These are phyloP conservation scores for Perca schrenkii DNA, from an alignment of 2,113 vertebrate genomes.

Conservation along the genomic window DNA sequence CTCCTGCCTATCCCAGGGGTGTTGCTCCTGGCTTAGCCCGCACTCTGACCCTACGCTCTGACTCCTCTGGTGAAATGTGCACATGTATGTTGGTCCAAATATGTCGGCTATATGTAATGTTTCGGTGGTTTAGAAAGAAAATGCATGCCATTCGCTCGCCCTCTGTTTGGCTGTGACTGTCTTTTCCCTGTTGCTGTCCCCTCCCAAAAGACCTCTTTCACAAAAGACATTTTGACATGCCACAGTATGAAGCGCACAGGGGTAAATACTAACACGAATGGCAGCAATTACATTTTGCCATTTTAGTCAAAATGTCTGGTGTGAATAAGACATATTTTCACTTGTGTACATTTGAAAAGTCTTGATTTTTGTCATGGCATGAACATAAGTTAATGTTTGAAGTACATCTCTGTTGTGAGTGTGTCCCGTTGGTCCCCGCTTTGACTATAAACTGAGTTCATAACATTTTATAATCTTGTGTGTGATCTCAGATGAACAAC, in stretches of 20 bases:
- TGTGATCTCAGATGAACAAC: constrained; percentile 90
- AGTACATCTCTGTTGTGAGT: background rate
- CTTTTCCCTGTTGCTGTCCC: background rate
- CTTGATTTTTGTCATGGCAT: constrained; percentile 13
- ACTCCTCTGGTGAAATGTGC: constrained; percentile 53
- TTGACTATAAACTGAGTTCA: background rate
- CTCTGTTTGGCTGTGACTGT: constrained; percentile 4
- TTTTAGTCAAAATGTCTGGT: constrained; percentile 5
- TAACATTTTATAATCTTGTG: constrained; percentile 1
- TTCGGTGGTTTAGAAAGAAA: background rate
- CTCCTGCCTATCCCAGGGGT: constrained; percentile 26
- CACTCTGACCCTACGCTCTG: constrained; percentile 43
- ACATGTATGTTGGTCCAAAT: constrained; percentile 35
- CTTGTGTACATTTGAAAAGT: background rate
- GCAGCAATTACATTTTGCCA: background rate
- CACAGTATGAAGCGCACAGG: background rate
- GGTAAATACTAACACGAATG: background rate
- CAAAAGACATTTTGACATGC: background rate
- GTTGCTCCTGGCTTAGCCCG: constrained; percentile 26
- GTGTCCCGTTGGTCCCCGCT: background rate
- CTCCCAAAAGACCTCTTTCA: background rate
- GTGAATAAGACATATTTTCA: constrained; percentile 8
- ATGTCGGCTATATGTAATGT: background rate
- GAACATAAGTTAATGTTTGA: background rate
- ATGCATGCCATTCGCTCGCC: background rate